Percentiles rank a stretch among this genome's conserved stretches.
Conservation (phyloP, 1,140 invertebrate genomes). For the Hyphantria cunea region DNA sequence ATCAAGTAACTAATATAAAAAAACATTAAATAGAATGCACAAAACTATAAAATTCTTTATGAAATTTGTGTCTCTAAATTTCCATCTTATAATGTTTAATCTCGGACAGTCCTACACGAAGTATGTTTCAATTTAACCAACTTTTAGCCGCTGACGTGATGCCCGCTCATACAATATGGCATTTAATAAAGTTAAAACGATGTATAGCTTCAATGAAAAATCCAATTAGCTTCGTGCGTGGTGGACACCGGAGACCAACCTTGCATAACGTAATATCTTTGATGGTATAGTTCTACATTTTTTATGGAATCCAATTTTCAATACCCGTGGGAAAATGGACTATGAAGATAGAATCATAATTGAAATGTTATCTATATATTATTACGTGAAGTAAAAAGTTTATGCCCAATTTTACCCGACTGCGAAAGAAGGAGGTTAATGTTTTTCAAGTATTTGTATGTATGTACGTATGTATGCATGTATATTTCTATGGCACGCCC, state of each 20-base stretch:
- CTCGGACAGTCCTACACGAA: background rate
- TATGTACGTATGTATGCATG: no score
- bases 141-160: background rate
- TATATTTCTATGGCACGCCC: no score
- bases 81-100: no score
- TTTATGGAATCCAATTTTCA: background rate
- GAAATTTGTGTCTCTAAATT: no score
- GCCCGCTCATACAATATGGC: background rate
- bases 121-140: background rate
- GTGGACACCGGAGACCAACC: background rate
- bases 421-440: no score
- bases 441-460: no score
- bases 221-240: background rate
- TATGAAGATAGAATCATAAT: background rate
- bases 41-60: no score
- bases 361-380: no score
- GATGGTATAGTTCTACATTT: background rate
- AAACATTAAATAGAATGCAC: no score
- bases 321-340: background rate
- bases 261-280: background rate
- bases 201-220: background rate
- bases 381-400: no score
- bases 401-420: no score
- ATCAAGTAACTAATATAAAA: no score
- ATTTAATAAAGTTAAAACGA: background rate